Base-by-base conservation (phyloP, 2,797 vertebrate species). In the Valencia hispanica region DNA sequence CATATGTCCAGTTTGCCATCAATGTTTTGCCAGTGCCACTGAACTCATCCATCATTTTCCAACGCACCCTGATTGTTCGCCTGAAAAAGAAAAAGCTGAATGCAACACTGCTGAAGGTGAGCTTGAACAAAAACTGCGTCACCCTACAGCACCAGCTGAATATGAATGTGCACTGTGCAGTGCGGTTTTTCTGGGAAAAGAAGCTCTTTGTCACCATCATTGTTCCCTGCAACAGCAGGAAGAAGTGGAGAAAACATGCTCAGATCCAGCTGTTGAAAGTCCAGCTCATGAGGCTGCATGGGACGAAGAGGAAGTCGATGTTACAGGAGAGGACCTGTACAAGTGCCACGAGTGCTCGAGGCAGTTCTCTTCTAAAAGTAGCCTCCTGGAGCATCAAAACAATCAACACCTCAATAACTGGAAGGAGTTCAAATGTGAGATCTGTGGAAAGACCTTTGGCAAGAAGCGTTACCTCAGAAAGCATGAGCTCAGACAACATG, bases 271-370 rank as follows among this genome's bases (percentile, higher is more conserved):
- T 25, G 51, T n/a, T 3, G 85, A 80, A 18, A 41, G 8, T 65
- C 77, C 30, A 34, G 69, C 36, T 71, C 53, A 55, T 47, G 50
- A 80, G 74, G 20, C 47, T 63, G 12, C 65, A 34, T 82, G 30
- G 10, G 95, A 96, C 0, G 94, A 95, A n/a, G 94, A 95, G 39
- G 94, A 94, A 18, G 80, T 96, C 2, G 94, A 96, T 72, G 94
- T 96, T 34, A 95, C 88, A 3, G 95, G 94, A 59, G 95, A 95
- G 36, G 95, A 96, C 83, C 80, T 94, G 20, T 91, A 91, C 79
- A 89, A 86, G 68, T 96, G 95, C 61, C 55, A 77, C 4, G 51
- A 84, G 72, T 96, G 95, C 80, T 79, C 89, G 74, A 92, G 88
- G 87, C 89, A 85, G 25, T 96, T 96, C 80, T 83, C 90, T 22